These are phyloP conservation scores for Pomatorhinus ruficollis DNA, from an alignment of 2,113 vertebrate species.

Conservation along the genomic window DNA sequence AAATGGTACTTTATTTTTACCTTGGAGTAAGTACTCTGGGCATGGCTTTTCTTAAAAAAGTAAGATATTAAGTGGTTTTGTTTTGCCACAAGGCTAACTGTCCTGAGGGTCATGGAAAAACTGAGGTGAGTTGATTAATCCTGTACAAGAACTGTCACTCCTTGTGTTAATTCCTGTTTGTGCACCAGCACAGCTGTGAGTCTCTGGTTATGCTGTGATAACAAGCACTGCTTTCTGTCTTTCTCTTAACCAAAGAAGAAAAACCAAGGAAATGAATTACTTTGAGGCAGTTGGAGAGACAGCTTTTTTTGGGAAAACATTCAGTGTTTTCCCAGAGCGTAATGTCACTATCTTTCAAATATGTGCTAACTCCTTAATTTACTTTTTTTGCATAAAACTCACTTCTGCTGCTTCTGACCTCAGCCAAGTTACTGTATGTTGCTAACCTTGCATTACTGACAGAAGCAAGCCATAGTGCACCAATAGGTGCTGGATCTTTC, in stretches of 20 bases:
- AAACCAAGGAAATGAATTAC: neutral
- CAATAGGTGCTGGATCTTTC: neutral
- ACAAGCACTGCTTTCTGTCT: neutral
- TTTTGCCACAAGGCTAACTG: neutral
- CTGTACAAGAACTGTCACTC: neutral
- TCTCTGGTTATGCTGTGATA: neutral
- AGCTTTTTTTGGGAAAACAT: neutral
- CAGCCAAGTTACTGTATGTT: neutral
- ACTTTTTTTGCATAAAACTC: neutral
- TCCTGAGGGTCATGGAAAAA: neutral
- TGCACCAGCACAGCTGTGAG: neutral
- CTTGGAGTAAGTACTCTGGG: neutral
- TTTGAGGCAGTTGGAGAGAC: neutral
- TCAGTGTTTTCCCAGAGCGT: neutral
- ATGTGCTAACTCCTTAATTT: neutral
- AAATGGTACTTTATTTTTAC: neutral
- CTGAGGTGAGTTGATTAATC: neutral
- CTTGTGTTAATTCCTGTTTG: neutral
- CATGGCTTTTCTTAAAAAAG: neutral
- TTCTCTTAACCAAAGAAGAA: neutral
- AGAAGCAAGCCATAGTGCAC: neutral
- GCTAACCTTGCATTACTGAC: neutral
- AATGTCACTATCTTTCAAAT: neutral
- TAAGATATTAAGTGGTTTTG: neutral
- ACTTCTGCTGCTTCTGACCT: neutral